Base-by-base conservation (phyloP, 2,113 vertebrate species). In the Scalopus aquaticus region DNA sequence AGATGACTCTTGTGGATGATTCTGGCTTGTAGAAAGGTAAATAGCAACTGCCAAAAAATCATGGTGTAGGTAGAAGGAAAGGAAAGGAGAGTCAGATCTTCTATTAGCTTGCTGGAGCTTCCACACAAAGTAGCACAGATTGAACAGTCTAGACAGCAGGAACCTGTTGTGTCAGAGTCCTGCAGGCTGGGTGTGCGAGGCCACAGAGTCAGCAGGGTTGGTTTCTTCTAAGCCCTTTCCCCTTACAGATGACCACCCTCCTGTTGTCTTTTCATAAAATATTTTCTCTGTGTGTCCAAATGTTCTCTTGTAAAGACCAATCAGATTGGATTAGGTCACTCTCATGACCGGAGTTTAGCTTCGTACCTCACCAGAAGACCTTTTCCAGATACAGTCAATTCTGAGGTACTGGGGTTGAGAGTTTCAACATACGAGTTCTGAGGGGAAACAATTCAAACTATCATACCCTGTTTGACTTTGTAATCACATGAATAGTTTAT, bases 251-350 rank as follows among this genome's bases (percentile, higher is more conserved):
- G 6, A 12, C 20, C 3, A 0, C 22, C 4, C 2, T 49, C 19
- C 24, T 69, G 17, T 0, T 16, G 2, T 3, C 7, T 28, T 11
- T 17, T 28, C 13, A 3, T 6, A 9, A 0, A 9, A 30, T 5
- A 35, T 83, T 44, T 54, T 9, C n/a, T 51, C 44, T 11, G 1
- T 1, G 1, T 12, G 6, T 22, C 20, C 15, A 44, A 5, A 60
- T 22, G 8, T 17, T 16, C 16, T 60, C 1, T 42, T 13, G 28
- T n/a, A 12, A 2, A 35, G 1, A 6, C 28, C 13, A 22, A 20
- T 39, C 2, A 24, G 30, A 20, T 3, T n/a, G 44, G 12, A 30
- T 7, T 22, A 3, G 0, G 13, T 37, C 4, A 24, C 35, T 11
- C 0, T 39, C 9, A 9, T 10, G 17, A 15, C 3, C 26, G 51